Evolutionary conservation across 2,113 vertebrate genomes (phyloP), one percentile per base, ranked within the genome.

Genomic region (Marmota monax): DNA sequence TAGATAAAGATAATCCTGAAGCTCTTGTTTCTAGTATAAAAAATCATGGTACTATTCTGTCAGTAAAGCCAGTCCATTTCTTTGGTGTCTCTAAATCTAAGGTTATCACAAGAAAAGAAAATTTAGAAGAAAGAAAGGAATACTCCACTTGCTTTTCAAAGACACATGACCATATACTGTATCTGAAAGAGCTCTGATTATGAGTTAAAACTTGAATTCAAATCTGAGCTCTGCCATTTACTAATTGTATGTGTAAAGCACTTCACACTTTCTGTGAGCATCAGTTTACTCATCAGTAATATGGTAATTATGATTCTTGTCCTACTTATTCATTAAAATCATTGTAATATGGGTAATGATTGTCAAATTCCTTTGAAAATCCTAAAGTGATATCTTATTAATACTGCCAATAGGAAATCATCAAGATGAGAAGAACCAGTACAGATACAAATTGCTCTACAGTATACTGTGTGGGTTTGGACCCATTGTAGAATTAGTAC

Each of bases 351-450:
- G 51, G 14, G 29, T 13, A 65, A 27, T 96, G 18, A 56, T 45
- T 82, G 37, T 29, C 32, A 83, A 65, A 83, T 25, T 53, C n/a
- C n/a, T 78, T 84, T 96, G 39, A 87, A 70, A 91, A 87, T 74
- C 18, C 72, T 84, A 67, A 96, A 85, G 18, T 67, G 17, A 67
- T 83, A 74, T 63, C 86, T 85, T 80, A n/a, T 42, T 78, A 37
- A 27, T 82, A n/a, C 7, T 42, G 10, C 16, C 42, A 42, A 45
- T 11, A 83, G 61, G 27, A 39, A 51, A 78, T 86, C 56, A 72
- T 27, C 37, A 83, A 42, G 7, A 5, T 78, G 70, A 87, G 45
- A 92, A 22, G 63, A 72, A 27, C 51, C 10, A 7, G 11, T 65
- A 61, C 20, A 87, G 34, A 70, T 63, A 80, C 83, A 17, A n/a